Conservation (phyloP, 2,888 invertebrate species). For the Rhynchonema sp. region DNA sequence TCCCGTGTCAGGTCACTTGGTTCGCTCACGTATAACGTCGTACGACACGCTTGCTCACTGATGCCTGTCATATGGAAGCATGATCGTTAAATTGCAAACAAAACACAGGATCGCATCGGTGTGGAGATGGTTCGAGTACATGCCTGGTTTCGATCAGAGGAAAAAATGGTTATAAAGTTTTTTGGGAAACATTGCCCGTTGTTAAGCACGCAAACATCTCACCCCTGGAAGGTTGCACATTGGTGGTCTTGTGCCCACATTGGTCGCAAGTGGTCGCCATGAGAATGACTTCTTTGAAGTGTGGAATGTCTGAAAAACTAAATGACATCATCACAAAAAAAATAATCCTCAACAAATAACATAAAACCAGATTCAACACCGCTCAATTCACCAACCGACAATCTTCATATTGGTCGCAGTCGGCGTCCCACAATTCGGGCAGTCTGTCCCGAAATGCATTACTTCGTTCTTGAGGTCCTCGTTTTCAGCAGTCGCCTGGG, state of each 20-base stretch:
- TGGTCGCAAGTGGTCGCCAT: conserved; percentile 83
- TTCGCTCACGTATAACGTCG: conserved; percentile 44
- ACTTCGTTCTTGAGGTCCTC: conserved; percentile 26
- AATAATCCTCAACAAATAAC: too few relatives aligned
- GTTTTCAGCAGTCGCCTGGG: conserved; percentile 7
- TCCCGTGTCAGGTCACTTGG: conserved; percentile 71
- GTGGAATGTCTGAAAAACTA: conserved; percentile 73
- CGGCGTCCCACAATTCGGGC: conserved; percentile 59
- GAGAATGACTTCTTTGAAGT: conserved; percentile 90
- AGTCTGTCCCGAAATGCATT: conserved; percentile 61
- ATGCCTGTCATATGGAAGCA: background rate
- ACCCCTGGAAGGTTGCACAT: conserved; percentile 81
- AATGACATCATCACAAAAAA: too few relatives aligned
- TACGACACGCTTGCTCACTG: background rate
- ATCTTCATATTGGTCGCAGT: conserved; percentile 82
- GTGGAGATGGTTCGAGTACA: too few relatives aligned
- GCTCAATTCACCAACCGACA: too few relatives aligned
- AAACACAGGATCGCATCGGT: background rate
- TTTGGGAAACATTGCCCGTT: too few relatives aligned
- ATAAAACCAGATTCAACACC: too few relatives aligned
- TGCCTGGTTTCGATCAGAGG: too few relatives aligned
- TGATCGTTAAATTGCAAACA: too few relatives aligned
- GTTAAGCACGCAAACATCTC: too few relatives aligned
- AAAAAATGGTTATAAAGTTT: too few relatives aligned
- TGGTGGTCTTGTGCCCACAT: conserved; percentile 79